Evolutionary conservation across 2,113 vertebrate genomes (phyloP).

Genomic region (Sitta europaea): DNA sequence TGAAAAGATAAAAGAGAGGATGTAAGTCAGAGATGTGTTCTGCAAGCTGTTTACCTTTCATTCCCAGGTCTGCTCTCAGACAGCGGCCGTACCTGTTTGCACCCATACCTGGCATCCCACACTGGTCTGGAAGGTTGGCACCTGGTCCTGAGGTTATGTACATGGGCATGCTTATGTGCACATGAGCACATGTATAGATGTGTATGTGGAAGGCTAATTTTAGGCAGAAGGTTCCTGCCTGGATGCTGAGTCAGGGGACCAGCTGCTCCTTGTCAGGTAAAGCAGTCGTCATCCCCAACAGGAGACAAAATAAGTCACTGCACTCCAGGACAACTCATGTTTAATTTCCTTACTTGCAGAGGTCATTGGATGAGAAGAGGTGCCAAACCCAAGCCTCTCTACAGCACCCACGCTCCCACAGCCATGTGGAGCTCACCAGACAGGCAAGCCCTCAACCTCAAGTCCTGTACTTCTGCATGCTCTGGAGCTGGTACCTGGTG

Average conservation of each 20-base stretch:
- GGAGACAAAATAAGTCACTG: neutral
- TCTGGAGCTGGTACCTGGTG: neutral
- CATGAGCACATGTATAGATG: accelerated
- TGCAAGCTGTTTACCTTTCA: neutral
- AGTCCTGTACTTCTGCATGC: accelerated
- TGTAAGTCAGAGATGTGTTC: neutral
- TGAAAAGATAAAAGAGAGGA: neutral
- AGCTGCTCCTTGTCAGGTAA: neutral
- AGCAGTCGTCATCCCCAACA: neutral
- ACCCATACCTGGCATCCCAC: neutral
- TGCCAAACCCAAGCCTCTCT: neutral
- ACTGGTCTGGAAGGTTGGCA: neutral
- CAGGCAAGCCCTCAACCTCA: accelerated
- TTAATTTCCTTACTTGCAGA: neutral
- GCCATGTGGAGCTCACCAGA: accelerated
- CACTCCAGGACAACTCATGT: neutral
- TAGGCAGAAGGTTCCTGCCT: neutral
- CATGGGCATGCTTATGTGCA: accelerated
- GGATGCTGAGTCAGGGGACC: neutral
- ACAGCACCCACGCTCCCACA: accelerated
- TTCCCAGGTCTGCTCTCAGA: neutral
- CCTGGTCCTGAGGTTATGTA: neutral
- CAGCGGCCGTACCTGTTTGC: neutral
- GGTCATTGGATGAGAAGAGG: neutral
- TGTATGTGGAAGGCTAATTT: neutral